These are phyloP conservation scores for Pogoniulus pusillus DNA, from an alignment of 2,797 vertebrate genomes.

Conservation along the genomic window DNA sequence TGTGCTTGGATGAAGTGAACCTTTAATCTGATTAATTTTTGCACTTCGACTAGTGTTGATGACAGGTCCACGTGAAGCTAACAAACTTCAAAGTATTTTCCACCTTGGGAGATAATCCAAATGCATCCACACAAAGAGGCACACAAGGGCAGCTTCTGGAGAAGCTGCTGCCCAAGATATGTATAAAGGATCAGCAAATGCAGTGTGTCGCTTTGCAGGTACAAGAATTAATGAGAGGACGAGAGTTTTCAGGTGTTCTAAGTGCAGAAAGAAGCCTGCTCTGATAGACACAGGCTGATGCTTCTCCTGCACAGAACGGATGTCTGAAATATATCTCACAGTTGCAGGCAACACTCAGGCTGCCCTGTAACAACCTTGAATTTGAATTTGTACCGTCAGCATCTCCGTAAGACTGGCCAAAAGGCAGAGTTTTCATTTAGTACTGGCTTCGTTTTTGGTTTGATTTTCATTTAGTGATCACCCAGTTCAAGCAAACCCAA, in stretches of 20 bases:
- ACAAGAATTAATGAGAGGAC: neutral
- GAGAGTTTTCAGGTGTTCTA: neutral
- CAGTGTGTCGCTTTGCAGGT: neutral
- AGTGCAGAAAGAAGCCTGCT: neutral
- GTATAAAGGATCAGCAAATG: neutral
- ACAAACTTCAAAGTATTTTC: neutral
- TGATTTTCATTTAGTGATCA: neutral
- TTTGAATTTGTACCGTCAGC: neutral
- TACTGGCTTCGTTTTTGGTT: neutral
- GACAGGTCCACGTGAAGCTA: neutral
- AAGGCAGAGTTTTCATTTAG: neutral
- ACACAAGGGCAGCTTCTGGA: neutral
- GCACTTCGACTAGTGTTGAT: neutral
- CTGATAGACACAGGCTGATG: neutral
- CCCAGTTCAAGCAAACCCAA: neutral
- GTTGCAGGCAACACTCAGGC: neutral
- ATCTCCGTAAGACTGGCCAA: neutral
- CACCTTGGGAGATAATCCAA: neutral
- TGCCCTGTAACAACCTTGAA: neutral
- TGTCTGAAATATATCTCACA: neutral
- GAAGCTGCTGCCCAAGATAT: neutral
- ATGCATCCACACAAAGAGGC: neutral
- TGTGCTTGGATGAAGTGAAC: neutral
- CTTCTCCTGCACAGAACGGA: neutral
- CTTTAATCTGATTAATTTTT: slow-evolving; percentile 12